Base-by-base conservation (phyloP, 2,113 vertebrate genomes). In the Platycercus adscitus region DNA sequence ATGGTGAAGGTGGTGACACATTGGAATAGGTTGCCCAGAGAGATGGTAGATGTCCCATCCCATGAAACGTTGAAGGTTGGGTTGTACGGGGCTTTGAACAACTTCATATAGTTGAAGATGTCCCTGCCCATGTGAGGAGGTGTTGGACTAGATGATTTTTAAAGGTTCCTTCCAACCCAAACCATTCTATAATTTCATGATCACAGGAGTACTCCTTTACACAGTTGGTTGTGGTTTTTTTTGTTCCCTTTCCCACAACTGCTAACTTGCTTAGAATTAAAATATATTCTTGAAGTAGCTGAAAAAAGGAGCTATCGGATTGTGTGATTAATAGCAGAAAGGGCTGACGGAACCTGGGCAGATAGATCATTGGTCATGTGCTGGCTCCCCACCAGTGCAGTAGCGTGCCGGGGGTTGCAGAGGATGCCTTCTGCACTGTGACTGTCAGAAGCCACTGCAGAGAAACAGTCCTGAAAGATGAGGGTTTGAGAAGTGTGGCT, bases 361-460 rank as follows among this genome's bases (percentile, higher is more conserved):
- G 10, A 33, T 7, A 10, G 53, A 65, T 71, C 5, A 31, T 73
- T 65, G 31, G 17, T 52, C 5, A 7, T 1, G 0, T 49, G 46
- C 49, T 41, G 39, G 6, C 39, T 90, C 16, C 61, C 12, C 35
- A 20, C 11, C 24, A 39, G 41, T 18, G 21, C n/a, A 52, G 37
- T 81, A 61, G 64, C 1, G 1, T n/a, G 15, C 31, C 7, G 28
- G 0, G 1, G 1, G 2, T 63, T 81, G 24, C 17, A 66, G 37
- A 46, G 21, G 1, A 3, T 53, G 26, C 24, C 18, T 46, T 37
- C 23, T 77, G 13, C 19, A 2, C 11, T 47, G n/a, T 78, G 60
- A 1, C 47, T 91, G 17, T 53, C 1, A n/a, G 0, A 11, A 20
- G 10, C 47, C 12, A 1, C 21, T 82, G 52, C 50, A 50, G 49